Conservation (phyloP, 2,797 vertebrate genomes). For the Austrolebias charrua region DNA sequence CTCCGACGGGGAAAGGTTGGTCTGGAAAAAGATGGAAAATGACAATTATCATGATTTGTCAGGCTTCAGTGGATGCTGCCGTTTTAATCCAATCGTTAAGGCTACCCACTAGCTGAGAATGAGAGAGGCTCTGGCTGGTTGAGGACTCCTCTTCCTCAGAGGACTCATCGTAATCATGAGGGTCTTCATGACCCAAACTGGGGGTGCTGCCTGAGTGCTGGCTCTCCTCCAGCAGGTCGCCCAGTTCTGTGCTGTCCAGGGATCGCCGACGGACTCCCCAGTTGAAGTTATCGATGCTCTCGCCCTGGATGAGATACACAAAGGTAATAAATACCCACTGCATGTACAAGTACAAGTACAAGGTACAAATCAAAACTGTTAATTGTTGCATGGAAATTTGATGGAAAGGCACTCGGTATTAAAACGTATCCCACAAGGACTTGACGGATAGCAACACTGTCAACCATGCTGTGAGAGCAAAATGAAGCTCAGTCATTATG, state of each 20-base stretch:
- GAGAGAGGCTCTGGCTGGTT: slow-evolving; percentile 93
- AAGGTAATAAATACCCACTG: slow-evolving; percentile 16
- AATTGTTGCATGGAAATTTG: slow-evolving; percentile 45
- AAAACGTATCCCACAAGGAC: slow-evolving; percentile 19
- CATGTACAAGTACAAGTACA: slow-evolving; percentile 58
- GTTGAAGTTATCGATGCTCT: slow-evolving; percentile 98
- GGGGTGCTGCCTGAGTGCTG: slow-evolving; percentile 94
- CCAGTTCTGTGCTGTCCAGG: slow-evolving; percentile 96
- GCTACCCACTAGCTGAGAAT: slow-evolving; percentile 82
- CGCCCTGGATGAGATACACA: slow-evolving; percentile 84
- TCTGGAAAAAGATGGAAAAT: slow-evolving; percentile 77
- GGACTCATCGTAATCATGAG: slow-evolving; percentile 92
- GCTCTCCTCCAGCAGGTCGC: slow-evolving; percentile 90
- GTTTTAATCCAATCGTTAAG: slow-evolving; percentile 1
- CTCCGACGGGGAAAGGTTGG: slow-evolving; percentile 94
- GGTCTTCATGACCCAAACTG: slow-evolving; percentile 89
- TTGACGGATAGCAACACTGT: slow-evolving; percentile 28
- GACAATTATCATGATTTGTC: slow-evolving; percentile 1
- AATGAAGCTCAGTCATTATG: slow-evolving; percentile 43
- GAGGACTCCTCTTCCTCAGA: slow-evolving; percentile 93
- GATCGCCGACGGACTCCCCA: slow-evolving; percentile 97
- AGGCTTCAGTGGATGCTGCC: slow-evolving; percentile 5
- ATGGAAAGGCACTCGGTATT: slow-evolving; percentile 27
- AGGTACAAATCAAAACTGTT: slow-evolving; percentile 59
- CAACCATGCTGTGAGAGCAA: slow-evolving; percentile 63